Evolutionary conservation across 1,140 invertebrate genomes (phyloP).

Genomic region (Drosophila littoralis): DNA sequence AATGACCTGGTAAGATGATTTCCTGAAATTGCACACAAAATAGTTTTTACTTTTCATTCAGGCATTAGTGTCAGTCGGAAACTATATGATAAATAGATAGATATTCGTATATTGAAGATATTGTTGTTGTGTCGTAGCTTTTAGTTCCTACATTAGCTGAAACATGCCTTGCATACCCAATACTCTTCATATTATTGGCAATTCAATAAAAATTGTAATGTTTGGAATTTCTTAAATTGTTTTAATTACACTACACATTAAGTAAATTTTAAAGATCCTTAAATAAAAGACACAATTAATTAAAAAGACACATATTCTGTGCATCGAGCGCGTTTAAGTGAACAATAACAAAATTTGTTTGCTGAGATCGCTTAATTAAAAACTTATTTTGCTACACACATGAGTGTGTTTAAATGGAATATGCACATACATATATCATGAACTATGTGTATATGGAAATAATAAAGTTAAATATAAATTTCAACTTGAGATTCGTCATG

Average conservation of each 20-base stretch:
- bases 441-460: constrained; percentile 28
- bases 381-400: constrained; percentile 35
- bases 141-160: too few species aligned
- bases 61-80: too few species aligned
- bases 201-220: constrained; percentile 15
- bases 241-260: constrained; percentile 36
- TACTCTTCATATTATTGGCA: constrained; percentile 1
- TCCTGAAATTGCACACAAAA: too few species aligned
- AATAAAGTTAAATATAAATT: constrained; percentile 46
- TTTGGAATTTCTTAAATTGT: constrained; percentile 39
- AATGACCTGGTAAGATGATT: too few species aligned
- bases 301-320: constrained; percentile 53
- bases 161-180: too few species aligned
- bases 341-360: constrained; percentile 55
- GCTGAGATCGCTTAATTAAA: constrained; percentile 69
- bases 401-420: constrained; percentile 47
- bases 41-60: too few species aligned
- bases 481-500: constrained; percentile 67
- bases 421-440: constrained; percentile 51
- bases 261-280: constrained; percentile 35
- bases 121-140: too few species aligned
- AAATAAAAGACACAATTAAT: constrained; percentile 59
- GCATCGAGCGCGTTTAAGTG: constrained; percentile 41
- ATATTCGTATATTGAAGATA: too few species aligned
- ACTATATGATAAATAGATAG: too few species aligned